Evolutionary conservation across 2,797 vertebrate species (phyloP).

Genomic region (Erpetoichthys calabaricus): DNA sequence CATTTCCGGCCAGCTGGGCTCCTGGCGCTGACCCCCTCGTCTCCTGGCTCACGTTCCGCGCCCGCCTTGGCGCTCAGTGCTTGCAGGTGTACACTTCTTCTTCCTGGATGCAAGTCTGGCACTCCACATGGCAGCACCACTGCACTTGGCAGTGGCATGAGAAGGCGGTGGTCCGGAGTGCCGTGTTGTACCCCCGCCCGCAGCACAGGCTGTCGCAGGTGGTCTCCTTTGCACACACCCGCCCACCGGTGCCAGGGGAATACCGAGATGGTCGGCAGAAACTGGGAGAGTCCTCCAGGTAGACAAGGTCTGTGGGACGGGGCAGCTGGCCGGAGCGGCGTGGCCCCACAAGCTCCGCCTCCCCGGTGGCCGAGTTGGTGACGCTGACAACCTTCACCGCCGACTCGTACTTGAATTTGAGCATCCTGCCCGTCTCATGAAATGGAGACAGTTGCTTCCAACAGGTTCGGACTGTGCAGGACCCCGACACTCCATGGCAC

Average conservation of each 20-base stretch:
- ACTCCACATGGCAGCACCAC: slow-evolving; percentile 98
- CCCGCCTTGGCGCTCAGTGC: slow-evolving; percentile 36
- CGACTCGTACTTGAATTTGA: slow-evolving; percentile 79
- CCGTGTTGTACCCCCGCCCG: slow-evolving; percentile 88
- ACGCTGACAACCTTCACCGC: slow-evolving; percentile 74
- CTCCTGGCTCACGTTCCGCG: background rate
- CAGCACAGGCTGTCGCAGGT: slow-evolving; percentile 92
- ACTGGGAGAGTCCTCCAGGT: slow-evolving; percentile 88
- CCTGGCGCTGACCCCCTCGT: background rate
- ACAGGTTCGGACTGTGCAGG: slow-evolving; percentile 85
- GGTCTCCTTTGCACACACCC: slow-evolving; percentile 75
- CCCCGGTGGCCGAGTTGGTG: slow-evolving; percentile 80
- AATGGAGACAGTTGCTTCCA: slow-evolving; percentile 96
- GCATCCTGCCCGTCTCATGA: slow-evolving; percentile 75
- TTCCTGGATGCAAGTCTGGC: slow-evolving; percentile 82
- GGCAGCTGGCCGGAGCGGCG: slow-evolving; percentile 45
- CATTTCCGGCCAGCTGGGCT: background rate
- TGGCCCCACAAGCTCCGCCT: slow-evolving; percentile 62
- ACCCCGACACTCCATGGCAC: slow-evolving; percentile 92
- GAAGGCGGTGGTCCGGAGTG: slow-evolving; percentile 74
- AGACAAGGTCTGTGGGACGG: slow-evolving; percentile 69
- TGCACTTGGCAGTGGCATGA: slow-evolving; percentile 95
- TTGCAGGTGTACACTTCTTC: slow-evolving; percentile 95
- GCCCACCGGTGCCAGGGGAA: slow-evolving; percentile 73
- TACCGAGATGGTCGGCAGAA: slow-evolving; percentile 87